Evolutionary conservation across 30 jellyfish, hydroid and myxozoan species (phyloP), one percentile per base, ranked within the genome.

Genomic region (Aurelia aurita): DNA sequence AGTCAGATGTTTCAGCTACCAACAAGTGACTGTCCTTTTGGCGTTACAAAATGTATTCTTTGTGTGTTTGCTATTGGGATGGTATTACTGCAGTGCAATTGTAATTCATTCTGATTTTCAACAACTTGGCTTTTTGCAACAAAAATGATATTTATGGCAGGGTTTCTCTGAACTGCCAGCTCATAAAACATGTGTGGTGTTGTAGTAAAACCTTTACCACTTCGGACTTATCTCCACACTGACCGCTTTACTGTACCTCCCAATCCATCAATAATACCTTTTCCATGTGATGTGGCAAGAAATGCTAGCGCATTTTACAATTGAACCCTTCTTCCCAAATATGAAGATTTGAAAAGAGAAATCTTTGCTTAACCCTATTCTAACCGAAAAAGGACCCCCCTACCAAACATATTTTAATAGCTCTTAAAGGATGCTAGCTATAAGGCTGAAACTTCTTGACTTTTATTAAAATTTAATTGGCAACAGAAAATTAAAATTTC

Each of bases 161-260:
- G 79, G 59, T 68, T 68, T 68, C 79, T 68, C 21, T 68, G 0
- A 7, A 68, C 60, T 7, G 79, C 59, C 14, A 68, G 59, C 59
- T 68, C 31, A 29, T 68, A 68, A 68, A 68, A 68, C 58, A 7
- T 29, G 13, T 68, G 13, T 68, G 59, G 79, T 68, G 14, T 0
- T 28, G 79, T 7, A 28, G 79, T 60, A 7, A 23, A 29, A 27
- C 31, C 79, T 7, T 54, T 74, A 47, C 87, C 87, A 74, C 87
- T 57, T 28, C 74, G 74, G 31, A 74, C 87, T 51, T 57, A 57
- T 7, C 87, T 29, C 87, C 73, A 74, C 20, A 74, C 87, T 74
- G 87, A 47, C 22, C 87, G 74, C 74, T 74, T 74, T 74, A 74
- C 87, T 74, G 74, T 74, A 11, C 87, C 87, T 29, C 87, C 87